Base-by-base conservation (phyloP, 1,140 invertebrate species). In the Gonioctena quinquepunctata region DNA sequence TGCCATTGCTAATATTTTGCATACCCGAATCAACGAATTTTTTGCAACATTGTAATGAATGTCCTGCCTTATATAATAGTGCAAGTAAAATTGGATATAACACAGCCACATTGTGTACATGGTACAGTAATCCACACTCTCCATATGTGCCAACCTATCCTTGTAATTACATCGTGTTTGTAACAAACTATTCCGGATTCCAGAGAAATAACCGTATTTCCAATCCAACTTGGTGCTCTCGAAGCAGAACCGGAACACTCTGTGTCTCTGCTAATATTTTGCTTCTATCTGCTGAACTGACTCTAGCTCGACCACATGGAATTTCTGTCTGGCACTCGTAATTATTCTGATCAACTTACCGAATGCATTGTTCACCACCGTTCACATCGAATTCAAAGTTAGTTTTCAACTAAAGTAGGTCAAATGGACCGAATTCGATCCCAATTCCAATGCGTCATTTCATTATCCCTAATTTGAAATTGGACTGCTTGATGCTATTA, bases 351-450 rank as follows among this genome's bases (percentile, higher is more conserved):
- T 61, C 59, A 27, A 27, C n/a, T 61, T 61, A 61, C n/a, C 59
- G 21, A 61, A 61, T 33, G 59, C 59, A 61, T 61, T 28, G 59
- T 60, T 27, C 57, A 19, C 59, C 6, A 22, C 8, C 25, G 28
- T 21, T 11, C 11, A n/a, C 2, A 61, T 61, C 25, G 25, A 27
- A 61, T 61, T 61, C 1, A 19, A 16, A 61, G 59, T 61, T 61
- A 27, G 59, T 61, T 61, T 61, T 61, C 59, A 61, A 61, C 59
- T 61, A 27, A 27, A 61, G 23, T 61, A n/a, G 59, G 28, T 61
- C 59, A 23, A 61, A 26, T 16, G 27, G 8, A 61, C 59, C 59
- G 23, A 61, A 25, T 61, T 3, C 59, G 22, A 61, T 61, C 28
- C 23, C 59, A 61, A 61, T 61, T 61, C 28, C 23, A 26, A 5